phyloP scores from a whole-genome alignment of 2,888 invertebrate genomes.

The Cryptophagus acutangulus region DNA sequence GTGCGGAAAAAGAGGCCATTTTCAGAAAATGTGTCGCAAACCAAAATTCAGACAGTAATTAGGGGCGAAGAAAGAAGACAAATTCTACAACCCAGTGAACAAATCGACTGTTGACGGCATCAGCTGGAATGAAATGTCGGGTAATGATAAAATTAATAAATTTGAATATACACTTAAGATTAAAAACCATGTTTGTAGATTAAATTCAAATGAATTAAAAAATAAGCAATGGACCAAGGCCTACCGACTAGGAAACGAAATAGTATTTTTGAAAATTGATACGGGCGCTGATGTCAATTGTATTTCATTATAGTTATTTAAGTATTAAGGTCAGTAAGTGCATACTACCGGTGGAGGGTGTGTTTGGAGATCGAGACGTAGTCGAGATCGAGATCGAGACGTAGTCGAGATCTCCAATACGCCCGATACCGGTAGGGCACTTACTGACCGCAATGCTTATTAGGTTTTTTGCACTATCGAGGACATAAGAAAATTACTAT shows the following conservation, averaged over 20 bases:
- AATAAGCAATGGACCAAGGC: not conserved
- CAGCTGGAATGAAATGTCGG: not conserved
- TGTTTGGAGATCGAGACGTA: too few relatives aligned
- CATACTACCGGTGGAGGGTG: too few relatives aligned
- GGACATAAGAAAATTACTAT: too few relatives aligned
- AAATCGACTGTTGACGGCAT: not conserved
- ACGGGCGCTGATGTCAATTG: constrained; percentile 1
- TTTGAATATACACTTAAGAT: not conserved
- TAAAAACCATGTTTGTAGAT: not conserved
- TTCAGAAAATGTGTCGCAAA: not conserved
- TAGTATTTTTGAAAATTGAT: not conserved
- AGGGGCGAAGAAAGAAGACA: not conserved
- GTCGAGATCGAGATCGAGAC: too few relatives aligned
- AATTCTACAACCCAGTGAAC: not conserved
- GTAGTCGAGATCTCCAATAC: too few relatives aligned
- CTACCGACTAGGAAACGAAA: not conserved
- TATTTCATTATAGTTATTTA: not conserved
- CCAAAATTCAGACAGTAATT: too few relatives aligned
- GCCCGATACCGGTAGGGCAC: too few relatives aligned
- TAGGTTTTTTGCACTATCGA: too few relatives aligned
- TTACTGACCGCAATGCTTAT: too few relatives aligned
- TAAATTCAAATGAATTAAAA: not conserved
- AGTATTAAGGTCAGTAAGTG: too few relatives aligned
- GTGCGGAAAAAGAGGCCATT: not conserved
- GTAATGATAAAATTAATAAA: not conserved